Evolutionary conservation across 2,113 vertebrate species (phyloP).

Genomic region (Rhipidura dahli): DNA sequence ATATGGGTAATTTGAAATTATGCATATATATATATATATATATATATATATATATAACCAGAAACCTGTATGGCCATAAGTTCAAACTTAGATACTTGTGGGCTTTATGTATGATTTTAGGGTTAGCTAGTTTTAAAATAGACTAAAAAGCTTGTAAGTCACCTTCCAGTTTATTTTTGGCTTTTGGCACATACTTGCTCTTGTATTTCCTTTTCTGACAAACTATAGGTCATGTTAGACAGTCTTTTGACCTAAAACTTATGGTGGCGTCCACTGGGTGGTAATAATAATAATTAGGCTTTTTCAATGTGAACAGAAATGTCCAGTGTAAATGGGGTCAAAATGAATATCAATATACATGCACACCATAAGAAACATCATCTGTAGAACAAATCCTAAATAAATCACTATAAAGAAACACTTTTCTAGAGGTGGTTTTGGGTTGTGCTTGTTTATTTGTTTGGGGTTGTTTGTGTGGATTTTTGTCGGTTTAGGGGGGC

Average conservation of each 20-base stretch:
- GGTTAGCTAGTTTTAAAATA: background rate
- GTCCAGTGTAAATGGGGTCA: conserved; percentile 15
- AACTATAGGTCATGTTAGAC: conserved; percentile 23
- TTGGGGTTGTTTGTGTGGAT: background rate
- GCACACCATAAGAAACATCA: background rate
- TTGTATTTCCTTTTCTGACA: conserved; percentile 1
- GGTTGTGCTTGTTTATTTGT: accelerated
- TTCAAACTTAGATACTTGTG: background rate
- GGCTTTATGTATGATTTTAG: background rate
- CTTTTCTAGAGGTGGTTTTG: background rate
- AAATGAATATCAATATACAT: background rate
- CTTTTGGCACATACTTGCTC: background rate
- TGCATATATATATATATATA: background rate
- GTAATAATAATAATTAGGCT: conserved; percentile 19
- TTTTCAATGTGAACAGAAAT: conserved; percentile 15
- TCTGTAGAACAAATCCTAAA: background rate
- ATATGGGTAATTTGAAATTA: background rate
- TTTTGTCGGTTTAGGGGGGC: background rate
- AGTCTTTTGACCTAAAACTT: conserved; percentile 19
- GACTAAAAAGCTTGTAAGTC: background rate
- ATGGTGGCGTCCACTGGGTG: background rate
- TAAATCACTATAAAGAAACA: background rate
- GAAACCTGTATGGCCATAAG: background rate
- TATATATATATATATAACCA: background rate
- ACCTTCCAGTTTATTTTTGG: conserved; percentile 40